These are phyloP conservation scores for Amaurobius ferox DNA, from an alignment of 2,888 invertebrate species.

Conservation along the genomic window DNA sequence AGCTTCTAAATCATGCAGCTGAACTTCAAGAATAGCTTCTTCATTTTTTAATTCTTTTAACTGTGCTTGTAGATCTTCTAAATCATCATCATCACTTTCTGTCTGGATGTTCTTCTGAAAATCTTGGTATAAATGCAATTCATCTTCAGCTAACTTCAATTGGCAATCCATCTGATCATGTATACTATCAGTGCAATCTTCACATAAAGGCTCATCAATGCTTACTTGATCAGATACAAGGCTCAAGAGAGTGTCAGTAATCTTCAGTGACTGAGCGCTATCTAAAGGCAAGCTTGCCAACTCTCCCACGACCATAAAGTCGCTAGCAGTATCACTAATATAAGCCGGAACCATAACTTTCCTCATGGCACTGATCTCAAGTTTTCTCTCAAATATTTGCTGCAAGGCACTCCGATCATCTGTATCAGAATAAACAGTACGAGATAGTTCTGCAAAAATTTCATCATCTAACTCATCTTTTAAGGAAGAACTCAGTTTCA, in stretches of 20 bases:
- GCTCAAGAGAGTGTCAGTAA: slow-evolving; percentile 92
- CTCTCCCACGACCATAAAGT: slow-evolving; percentile 93
- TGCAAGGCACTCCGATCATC: slow-evolving; percentile 21
- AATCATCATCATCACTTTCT: slow-evolving; percentile 81
- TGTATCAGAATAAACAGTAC: slow-evolving; percentile 75
- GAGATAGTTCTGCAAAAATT: slow-evolving; percentile 89
- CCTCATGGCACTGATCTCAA: slow-evolving; percentile 43
- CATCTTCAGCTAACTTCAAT: slow-evolving; percentile 80
- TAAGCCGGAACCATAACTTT: slow-evolving; percentile 62
- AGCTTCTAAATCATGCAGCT: slow-evolving; percentile 86
- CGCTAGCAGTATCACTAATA: slow-evolving; percentile 78
- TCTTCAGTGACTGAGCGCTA: slow-evolving; percentile 78
- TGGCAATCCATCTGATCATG: slow-evolving; percentile 92
- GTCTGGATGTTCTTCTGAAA: slow-evolving; percentile 77
- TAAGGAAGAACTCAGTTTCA: slow-evolving; percentile 91
- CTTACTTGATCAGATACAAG: slow-evolving; percentile 93
- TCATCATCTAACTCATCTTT: slow-evolving; percentile 89
- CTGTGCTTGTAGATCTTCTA: slow-evolving; percentile 88
- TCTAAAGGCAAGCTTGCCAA: slow-evolving; percentile 42
- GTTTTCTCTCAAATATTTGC: slow-evolving; percentile 21
- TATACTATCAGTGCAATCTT: slow-evolving; percentile 95
- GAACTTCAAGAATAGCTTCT: slow-evolving; percentile 83
- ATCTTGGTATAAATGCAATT: slow-evolving; percentile 77
- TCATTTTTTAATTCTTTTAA: slow-evolving; percentile 81
- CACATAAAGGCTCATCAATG: slow-evolving; percentile 96